A percentile compares a stretch with the other conserved stretches of the same genome.
These are phyloP conservation scores for Helicoverpa assulta DNA, from an alignment of 2,888 invertebrate species.

Conservation along the genomic window DNA sequence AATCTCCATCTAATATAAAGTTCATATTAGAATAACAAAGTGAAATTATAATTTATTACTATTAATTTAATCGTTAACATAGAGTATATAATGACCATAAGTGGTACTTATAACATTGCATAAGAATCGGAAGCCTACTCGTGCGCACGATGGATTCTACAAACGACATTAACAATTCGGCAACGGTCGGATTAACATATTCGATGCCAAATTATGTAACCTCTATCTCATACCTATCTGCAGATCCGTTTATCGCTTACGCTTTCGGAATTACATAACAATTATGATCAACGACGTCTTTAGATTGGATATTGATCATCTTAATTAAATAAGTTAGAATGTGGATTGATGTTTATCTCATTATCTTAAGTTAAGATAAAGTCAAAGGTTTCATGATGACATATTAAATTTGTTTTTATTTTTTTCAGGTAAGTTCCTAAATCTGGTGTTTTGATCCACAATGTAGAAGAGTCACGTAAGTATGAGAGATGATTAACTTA, in stretches of 20 bases:
- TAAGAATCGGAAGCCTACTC: conserved; percentile 67
- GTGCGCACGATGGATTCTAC: conserved; percentile 64
- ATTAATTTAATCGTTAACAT: conserved; percentile 52
- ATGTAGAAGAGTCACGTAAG: conserved; percentile 21
- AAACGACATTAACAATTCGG: conserved; percentile 71
- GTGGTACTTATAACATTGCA: conserved; percentile 39
- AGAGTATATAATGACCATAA: conserved; percentile 61
- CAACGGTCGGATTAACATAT: conserved; percentile 68
- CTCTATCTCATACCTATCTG: conserved; percentile 37
- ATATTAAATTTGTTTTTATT: too few relatives aligned
- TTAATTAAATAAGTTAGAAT: conserved; percentile 42
- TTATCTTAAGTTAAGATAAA: neutral
- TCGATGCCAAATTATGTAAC: conserved; percentile 70
- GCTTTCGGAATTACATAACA: conserved; percentile 69
- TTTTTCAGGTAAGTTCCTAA: conserved; percentile 75
- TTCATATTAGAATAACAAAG: conserved; percentile 24
- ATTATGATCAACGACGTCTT: conserved; percentile 37
- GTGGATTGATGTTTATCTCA: conserved; percentile 32
- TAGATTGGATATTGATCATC: conserved; percentile 34
- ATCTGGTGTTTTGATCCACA: neutral
- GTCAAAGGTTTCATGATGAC: too few relatives aligned
- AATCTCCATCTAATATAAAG: conserved; percentile 26
- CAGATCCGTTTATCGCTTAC: conserved; percentile 36
- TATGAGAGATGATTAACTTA: conserved; percentile 10
- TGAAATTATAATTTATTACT: conserved; percentile 29